Conservation (phyloP, 2,113 vertebrate species). For the Corythaixoides concolor region DNA sequence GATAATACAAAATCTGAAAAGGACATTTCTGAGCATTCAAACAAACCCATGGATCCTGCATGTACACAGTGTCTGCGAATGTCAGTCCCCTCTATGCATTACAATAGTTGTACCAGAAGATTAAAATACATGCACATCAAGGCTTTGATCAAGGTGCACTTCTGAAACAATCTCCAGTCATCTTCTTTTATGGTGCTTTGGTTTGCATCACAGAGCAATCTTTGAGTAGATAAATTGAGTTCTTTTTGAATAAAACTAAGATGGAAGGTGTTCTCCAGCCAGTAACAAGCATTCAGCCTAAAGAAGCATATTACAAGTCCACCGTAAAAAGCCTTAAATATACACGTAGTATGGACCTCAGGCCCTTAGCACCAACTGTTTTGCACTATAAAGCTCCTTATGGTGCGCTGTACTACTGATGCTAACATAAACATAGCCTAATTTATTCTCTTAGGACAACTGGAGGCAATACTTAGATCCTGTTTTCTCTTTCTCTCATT, state of each 20-base stretch:
- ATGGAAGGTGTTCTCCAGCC: not conserved
- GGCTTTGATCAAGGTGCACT: not conserved
- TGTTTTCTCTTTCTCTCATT: not conserved
- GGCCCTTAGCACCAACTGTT: not conserved
- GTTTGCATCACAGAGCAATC: not conserved
- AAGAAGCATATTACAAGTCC: not conserved
- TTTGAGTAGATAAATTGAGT: not conserved
- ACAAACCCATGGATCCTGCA: not conserved
- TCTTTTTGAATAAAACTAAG: not conserved
- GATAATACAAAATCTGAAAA: not conserved
- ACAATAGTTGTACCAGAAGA: not conserved
- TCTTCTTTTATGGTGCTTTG: not conserved
- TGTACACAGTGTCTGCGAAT: not conserved
- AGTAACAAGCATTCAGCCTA: not conserved
- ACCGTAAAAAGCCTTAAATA: not conserved
- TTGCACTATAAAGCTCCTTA: not conserved
- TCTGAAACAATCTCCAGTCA: not conserved
- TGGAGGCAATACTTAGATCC: not conserved
- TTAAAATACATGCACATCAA: not conserved
- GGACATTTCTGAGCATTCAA: not conserved
- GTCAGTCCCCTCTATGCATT: not conserved
- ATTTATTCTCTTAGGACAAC: not conserved
- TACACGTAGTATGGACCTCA: accelerated
- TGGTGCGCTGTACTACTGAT: not conserved
- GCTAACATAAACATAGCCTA: not conserved